Evolutionary conservation across 2,888 invertebrate genomes (phyloP), one percentile per base, ranked within the genome.

Genomic region (Apeira syringaria): DNA sequence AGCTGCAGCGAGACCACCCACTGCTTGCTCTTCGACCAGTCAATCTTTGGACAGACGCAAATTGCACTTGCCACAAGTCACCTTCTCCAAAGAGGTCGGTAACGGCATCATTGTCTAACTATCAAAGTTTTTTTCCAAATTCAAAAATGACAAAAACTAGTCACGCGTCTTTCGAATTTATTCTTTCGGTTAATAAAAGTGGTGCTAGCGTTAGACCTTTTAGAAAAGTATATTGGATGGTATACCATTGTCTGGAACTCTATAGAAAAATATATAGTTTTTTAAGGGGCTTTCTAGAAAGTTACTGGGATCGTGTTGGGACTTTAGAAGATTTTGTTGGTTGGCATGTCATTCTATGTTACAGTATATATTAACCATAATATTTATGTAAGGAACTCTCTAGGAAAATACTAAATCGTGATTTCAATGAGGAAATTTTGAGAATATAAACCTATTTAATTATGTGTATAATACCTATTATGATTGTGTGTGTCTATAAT

Each of bases 41-140:
- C 89, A 92, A 58, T 88, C 88, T 1, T 69, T 91, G 10, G 92
- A 93, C 67, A 79, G 92, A 64, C 91, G 93, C 77, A 92, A 94
- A 65, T 89, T 95, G 11, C 92, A 94, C 63, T 85, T 95, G 64
- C 95, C 95, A 10, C 95, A 95, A 90, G 95, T 97, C 74, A 95
- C 96, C 36, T 96, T 96, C 87, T 96, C 94, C 74, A 94, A 95
- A 80, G 96, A 97, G 96, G 96, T 97, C 93, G 96, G 96, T 95
- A 94, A 93, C 65, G 96, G 96, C 50, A 94, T 96, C 65, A 93
- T 96, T 67, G 96, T 96, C 63, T 96, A 89, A 91, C 37, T 7
- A 24, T 35, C 43, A 48, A 7, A 46, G 50, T 17, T 11, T 50
- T 44, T 49, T 59, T 42, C 38, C 18, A 48, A 49, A 51, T 47